phyloP scores from a whole-genome alignment of 2,888 invertebrate genomes.

The Allygus modestus region DNA sequence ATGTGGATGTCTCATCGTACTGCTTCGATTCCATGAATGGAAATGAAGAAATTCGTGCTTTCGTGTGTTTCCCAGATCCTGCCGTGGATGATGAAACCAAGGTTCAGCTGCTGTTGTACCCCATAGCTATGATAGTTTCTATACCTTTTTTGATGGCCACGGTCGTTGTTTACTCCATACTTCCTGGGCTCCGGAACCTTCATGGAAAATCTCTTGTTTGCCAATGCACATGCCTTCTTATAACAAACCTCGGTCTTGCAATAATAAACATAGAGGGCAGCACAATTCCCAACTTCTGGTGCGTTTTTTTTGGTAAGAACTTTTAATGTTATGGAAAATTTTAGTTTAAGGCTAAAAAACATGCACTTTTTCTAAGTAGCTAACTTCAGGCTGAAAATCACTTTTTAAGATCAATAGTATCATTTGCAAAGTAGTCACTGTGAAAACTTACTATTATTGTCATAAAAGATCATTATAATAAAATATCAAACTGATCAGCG shows the following conservation, averaged over 20 bases:
- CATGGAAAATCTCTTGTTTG: slow-evolving; percentile 71
- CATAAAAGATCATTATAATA: too few relatives aligned
- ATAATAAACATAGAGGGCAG: slow-evolving; percentile 65
- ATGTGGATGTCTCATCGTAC: slow-evolving; percentile 6
- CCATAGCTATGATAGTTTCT: slow-evolving; percentile 75
- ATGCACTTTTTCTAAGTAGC: too few relatives aligned
- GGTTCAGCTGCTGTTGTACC: background rate
- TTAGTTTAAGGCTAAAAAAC: too few relatives aligned
- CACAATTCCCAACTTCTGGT: background rate
- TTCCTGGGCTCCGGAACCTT: slow-evolving; percentile 77
- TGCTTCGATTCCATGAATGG: slow-evolving; percentile 26
- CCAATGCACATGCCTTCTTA: slow-evolving; percentile 69
- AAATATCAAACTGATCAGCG: too few relatives aligned
- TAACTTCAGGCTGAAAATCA: too few relatives aligned
- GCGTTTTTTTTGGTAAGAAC: slow-evolving; percentile 61
- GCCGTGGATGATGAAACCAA: background rate
- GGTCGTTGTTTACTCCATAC: slow-evolving; percentile 75
- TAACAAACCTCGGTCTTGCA: slow-evolving; percentile 69
- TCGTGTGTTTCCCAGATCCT: background rate
- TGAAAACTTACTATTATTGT: too few relatives aligned
- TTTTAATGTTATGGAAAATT: slow-evolving; percentile 43
- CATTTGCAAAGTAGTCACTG: too few relatives aligned
- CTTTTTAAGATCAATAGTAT: too few relatives aligned
- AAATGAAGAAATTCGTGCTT: background rate
- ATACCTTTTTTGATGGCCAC: slow-evolving; percentile 77